Percentiles rank a stretch among this genome's conserved stretches.
These are phyloP conservation scores for Drosophila affinis DNA, from an alignment of 2,888 invertebrate genomes.

Conservation along the genomic window DNA sequence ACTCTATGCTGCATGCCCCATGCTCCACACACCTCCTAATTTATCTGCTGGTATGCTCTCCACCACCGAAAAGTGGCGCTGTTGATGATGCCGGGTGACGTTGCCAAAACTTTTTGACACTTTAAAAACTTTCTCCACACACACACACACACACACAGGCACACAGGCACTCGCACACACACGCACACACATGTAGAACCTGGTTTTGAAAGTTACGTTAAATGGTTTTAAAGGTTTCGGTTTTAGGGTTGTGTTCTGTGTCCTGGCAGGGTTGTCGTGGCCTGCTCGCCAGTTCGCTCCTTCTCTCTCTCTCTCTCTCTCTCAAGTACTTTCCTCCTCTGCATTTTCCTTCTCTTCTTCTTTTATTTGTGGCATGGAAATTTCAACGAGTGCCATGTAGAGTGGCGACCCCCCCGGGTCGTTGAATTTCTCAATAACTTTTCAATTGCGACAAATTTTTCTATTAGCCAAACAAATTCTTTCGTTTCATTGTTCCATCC, in stretches of 20 bases:
- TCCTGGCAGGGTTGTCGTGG: slow-evolving; percentile 19
- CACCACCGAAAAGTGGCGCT: slow-evolving; percentile 54
- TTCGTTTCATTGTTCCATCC: neutral
- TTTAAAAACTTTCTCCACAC: slow-evolving; percentile 61
- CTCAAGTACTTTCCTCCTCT: slow-evolving; percentile 1
- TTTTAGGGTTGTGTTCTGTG: slow-evolving; percentile 33
- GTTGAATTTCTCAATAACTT: slow-evolving; percentile 45
- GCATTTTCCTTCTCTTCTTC: neutral
- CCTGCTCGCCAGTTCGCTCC: no score
- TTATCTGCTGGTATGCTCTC: slow-evolving; percentile 14
- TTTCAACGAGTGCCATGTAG: neutral
- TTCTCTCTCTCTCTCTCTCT: no score
- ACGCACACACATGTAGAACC: slow-evolving; percentile 12
- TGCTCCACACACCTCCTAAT: neutral
- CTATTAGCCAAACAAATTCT: slow-evolving; percentile 32
- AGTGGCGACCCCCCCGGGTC: no score
- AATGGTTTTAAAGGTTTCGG: slow-evolving; percentile 63
- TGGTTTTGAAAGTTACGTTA: slow-evolving; percentile 63
- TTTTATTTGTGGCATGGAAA: neutral
- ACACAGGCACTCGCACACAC: neutral
- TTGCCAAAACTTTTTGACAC: slow-evolving; percentile 67
- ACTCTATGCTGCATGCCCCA: neutral
- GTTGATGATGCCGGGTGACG: slow-evolving; percentile 64
- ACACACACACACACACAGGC: slow-evolving; percentile 18
- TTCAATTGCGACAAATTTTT: slow-evolving; percentile 38